A percentile compares a stretch with the other conserved stretches of the same genome.
These are phyloP conservation scores for Amblyopsis hoosieri DNA, from an alignment of 2,797 vertebrate species.

Conservation along the genomic window DNA sequence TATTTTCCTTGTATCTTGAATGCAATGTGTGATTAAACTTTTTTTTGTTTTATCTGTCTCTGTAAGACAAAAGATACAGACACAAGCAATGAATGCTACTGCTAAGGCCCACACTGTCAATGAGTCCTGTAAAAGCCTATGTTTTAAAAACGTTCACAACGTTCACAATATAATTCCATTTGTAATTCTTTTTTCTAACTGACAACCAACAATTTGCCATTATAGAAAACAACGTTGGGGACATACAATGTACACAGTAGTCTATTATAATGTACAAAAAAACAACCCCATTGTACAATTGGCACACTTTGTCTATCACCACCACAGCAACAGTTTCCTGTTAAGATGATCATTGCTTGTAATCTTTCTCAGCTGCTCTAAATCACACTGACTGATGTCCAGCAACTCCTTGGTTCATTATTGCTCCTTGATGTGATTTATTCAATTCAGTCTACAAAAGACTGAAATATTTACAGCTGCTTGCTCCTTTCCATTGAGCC, in stretches of 20 bases:
- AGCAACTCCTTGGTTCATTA: constrained; percentile 18
- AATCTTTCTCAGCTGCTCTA: constrained; percentile 10
- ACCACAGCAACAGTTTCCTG: constrained; percentile 6
- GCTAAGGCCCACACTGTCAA: background rate
- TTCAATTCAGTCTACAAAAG: background rate
- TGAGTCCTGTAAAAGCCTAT: background rate
- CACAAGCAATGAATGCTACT: background rate
- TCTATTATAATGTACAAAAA: too few species aligned
- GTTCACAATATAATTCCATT: too few species aligned
- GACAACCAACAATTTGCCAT: too few species aligned
- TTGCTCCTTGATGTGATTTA: background rate
- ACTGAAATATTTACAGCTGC: constrained; percentile 7
- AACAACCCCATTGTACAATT: too few species aligned
- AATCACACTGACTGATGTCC: constrained; percentile 42
- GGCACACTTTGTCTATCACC: constrained; percentile 20
- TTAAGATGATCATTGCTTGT: constrained; percentile 29
- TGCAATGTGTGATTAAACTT: background rate
- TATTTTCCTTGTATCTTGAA: constrained; percentile 1
- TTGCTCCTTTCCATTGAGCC: constrained; percentile 17
- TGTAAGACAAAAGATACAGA: background rate
- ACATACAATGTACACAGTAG: too few species aligned
- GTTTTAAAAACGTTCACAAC: too few species aligned
- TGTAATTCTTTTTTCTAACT: too few species aligned
- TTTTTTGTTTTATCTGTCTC: background rate
- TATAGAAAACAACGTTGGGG: too few species aligned